Conservation (phyloP, 2,888 invertebrate species). For the Alentia gelatinosa region DNA sequence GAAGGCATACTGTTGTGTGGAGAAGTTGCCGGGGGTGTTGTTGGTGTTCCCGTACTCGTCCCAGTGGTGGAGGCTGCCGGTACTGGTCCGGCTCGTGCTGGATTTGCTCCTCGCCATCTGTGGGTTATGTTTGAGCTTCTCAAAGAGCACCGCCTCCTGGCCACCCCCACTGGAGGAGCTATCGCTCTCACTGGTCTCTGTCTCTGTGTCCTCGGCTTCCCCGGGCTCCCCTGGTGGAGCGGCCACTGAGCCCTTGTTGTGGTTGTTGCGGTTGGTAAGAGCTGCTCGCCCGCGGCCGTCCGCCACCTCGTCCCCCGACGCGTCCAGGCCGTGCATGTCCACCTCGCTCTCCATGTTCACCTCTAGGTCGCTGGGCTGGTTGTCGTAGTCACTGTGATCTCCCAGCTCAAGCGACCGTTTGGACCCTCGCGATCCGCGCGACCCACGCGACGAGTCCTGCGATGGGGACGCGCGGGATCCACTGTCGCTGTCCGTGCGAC, state of each 20-base stretch:
- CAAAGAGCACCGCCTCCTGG: constrained; percentile 56
- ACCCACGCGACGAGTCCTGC: not conserved
- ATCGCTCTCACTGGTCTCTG: constrained; percentile 49
- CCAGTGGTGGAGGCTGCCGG: not conserved
- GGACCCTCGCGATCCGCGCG: not conserved
- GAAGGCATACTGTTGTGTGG: constrained; percentile 53
- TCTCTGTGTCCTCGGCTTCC: not conserved
- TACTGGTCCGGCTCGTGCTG: not conserved
- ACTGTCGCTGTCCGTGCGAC: constrained; percentile 6
- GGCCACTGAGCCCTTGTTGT: not conserved
- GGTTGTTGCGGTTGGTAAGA: not conserved
- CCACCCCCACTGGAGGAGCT: constrained; percentile 52
- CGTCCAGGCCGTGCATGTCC: constrained; percentile 34
- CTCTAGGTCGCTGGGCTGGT: constrained; percentile 50
- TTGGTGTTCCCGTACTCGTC: constrained; percentile 1
- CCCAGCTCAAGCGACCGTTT: constrained; percentile 50
- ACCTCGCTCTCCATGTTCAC: constrained; percentile 33
- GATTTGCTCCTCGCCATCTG: constrained; percentile 35
- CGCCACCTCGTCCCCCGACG: constrained; percentile 34
- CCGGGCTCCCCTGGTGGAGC: not conserved
- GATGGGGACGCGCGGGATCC: not conserved
- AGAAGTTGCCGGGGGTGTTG: constrained; percentile 19
- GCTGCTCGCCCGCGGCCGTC: not conserved
- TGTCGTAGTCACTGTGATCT: constrained; percentile 49
- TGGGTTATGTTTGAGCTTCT: constrained; percentile 54